Percentiles rank a stretch among this genome's conserved stretches.
Evolutionary conservation across 2,888 invertebrate species (phyloP).

Genomic region (Galeruca laticollis): DNA sequence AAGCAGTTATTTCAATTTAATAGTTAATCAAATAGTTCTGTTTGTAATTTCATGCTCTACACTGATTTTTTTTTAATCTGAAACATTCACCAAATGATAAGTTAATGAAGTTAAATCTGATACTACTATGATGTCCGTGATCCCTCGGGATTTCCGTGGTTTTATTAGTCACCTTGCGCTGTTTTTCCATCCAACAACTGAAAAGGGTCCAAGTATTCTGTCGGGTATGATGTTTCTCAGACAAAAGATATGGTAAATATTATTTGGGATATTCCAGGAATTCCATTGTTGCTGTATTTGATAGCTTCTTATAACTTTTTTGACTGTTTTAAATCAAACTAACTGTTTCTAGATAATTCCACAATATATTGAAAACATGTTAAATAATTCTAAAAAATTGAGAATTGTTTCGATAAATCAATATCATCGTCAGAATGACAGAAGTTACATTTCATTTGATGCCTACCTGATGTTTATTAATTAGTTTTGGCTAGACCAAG

Average conservation of each 20-base stretch:
- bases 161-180: constrained; percentile 32
- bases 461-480: too few relatives aligned
- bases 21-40: background rate
- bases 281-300: background rate
- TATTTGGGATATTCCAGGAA: constrained; percentile 2
- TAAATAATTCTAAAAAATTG: too few relatives aligned
- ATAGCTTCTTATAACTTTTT: background rate
- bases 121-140: constrained; percentile 23
- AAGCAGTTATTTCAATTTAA: background rate
- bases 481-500: too few relatives aligned
- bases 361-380: too few relatives aligned
- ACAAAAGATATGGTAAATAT: constrained; percentile 19
- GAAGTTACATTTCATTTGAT: too few relatives aligned
- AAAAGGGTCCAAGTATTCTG: constrained; percentile 22
- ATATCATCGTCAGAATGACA: background rate
- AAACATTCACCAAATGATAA: constrained; percentile 19
- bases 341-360: too few relatives aligned
- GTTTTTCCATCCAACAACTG: constrained; percentile 23
- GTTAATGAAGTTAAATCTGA: constrained; percentile 22
- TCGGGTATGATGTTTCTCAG: constrained; percentile 13
- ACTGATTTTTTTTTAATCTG: background rate
- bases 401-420: too few relatives aligned
- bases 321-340: background rate
- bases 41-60: background rate
- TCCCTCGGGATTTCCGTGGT: constrained; percentile 26